Base-by-base conservation (phyloP, 2,113 vertebrate species). In the Rhodinocichla rosea region DNA sequence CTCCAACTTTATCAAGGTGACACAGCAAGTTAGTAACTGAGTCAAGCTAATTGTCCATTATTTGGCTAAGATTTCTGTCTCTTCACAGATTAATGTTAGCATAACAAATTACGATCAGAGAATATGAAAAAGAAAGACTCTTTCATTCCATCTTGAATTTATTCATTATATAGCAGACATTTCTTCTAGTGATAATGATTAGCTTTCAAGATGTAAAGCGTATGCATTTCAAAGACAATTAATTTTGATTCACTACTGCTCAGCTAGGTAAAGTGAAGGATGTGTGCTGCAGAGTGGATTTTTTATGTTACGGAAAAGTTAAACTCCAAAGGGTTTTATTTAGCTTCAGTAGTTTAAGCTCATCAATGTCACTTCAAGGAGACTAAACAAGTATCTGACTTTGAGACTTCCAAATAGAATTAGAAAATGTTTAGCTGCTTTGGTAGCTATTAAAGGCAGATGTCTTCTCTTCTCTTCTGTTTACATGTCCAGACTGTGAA, bases 211-310 rank as follows among this genome's bases (percentile, higher is more conserved):
- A 92, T 78, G 60, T 77, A 93, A 95, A 92, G 45, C 2, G 0
- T 49, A 52, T 86, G 64, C 40, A 81, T 94, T 95, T 94, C 74
- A 92, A 85, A 91, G 81, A 85, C 86, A 90, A 90, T 88, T 83
- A 94, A 95, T 73, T 84, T 76, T 95, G 74, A 89, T 94, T 94
- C 73, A 94, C 33, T 83, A 65, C 33, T 83, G 91, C 45, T 94
- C 32, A 85, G 2, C 33, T 30, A 90, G 62, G 53, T 90, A 95
- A 91, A 91, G 22, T 57, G 33, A 82, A 94, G 49, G 16, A 65
- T 90, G 60, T 63, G 23, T 77, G 33, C 16, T 75, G 16, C 27
- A 86, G 35, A 92, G 42, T 28, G 33, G 16, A 44, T 81, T 95
- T 87, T 89, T 89, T 74, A 50, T 94, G 90, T 94, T 87, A 83